These are phyloP conservation scores for Neopipo cinnamomea DNA, from an alignment of 2,113 vertebrate genomes.

Conservation along the genomic window DNA sequence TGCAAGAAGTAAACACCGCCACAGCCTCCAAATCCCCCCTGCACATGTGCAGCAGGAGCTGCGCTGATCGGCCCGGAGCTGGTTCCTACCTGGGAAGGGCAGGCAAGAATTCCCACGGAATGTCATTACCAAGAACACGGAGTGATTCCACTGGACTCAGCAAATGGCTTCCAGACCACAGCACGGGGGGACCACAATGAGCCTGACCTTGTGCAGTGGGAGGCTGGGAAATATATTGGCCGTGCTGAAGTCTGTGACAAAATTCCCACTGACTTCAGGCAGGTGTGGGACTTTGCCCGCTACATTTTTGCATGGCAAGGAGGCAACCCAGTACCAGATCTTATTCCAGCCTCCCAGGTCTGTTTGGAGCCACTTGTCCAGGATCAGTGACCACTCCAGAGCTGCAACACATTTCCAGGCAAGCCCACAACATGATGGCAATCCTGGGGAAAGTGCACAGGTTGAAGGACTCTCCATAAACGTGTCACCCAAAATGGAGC, in stretches of 20 bases:
- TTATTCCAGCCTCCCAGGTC: background rate
- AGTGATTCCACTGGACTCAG: background rate
- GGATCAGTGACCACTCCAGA: background rate
- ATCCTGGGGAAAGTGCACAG: background rate
- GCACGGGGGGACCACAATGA: fast-evolving
- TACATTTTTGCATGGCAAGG: background rate
- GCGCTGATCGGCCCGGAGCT: fast-evolving
- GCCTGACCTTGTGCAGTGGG: fast-evolving
- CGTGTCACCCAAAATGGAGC: background rate
- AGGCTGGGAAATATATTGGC: background rate
- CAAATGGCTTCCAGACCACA: background rate
- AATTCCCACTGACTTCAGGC: background rate
- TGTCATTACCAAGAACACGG: background rate
- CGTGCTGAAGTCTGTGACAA: background rate
- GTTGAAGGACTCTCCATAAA: background rate
- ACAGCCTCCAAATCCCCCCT: background rate
- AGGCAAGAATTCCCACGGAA: background rate
- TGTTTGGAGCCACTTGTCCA: background rate
- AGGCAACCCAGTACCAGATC: background rate
- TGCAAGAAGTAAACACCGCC: background rate
- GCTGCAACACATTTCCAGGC: fast-evolving
- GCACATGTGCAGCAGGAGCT: fast-evolving
- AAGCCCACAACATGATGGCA: fast-evolving
- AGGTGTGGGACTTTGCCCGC: background rate
- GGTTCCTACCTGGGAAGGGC: background rate